Evolutionary conservation across 1,140 invertebrate genomes (phyloP).

Genomic region (Panulirus ornatus): DNA sequence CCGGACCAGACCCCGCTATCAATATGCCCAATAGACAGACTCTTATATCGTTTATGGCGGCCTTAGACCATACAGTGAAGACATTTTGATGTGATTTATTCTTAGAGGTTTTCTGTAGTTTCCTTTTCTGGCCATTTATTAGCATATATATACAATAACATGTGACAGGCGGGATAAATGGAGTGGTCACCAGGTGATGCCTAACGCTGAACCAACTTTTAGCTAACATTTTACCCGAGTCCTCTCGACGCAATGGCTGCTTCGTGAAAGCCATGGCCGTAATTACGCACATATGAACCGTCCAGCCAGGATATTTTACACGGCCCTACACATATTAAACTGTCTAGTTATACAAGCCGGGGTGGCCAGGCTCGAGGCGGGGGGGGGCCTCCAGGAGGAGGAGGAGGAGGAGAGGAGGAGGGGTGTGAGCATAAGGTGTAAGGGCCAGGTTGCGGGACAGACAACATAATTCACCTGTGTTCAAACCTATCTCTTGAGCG

Average conservation of each 20-base stretch:
- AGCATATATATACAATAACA: conserved; percentile 62
- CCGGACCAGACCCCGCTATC: conserved; percentile 63
- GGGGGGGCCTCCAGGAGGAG: neutral
- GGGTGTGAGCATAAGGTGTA: too few relatives aligned
- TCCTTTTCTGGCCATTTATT: conserved; percentile 46
- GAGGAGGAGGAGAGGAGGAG: neutral
- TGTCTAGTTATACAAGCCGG: conserved; percentile 53
- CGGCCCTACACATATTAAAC: conserved; percentile 58
- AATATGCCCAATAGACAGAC: conserved; percentile 64
- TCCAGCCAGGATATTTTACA: conserved; percentile 49
- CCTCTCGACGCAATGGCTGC: conserved; percentile 32
- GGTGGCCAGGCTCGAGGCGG: neutral
- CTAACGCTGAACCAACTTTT: conserved; percentile 28
- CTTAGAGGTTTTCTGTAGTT: conserved; percentile 48
- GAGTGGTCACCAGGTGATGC: conserved; percentile 12
- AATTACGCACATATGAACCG: conserved; percentile 61
- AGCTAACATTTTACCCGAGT: conserved; percentile 34
- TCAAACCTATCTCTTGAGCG: too few relatives aligned
- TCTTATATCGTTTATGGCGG: conserved; percentile 54
- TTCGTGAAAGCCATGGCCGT: conserved; percentile 33
- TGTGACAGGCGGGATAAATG: conserved; percentile 31
- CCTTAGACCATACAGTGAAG: conserved; percentile 49
- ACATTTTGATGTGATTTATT: conserved; percentile 64
- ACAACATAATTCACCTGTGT: too few relatives aligned
- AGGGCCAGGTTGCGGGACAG: neutral